phyloP scores from a whole-genome alignment of 2,888 invertebrate genomes.

The Ethmia dodecea region DNA sequence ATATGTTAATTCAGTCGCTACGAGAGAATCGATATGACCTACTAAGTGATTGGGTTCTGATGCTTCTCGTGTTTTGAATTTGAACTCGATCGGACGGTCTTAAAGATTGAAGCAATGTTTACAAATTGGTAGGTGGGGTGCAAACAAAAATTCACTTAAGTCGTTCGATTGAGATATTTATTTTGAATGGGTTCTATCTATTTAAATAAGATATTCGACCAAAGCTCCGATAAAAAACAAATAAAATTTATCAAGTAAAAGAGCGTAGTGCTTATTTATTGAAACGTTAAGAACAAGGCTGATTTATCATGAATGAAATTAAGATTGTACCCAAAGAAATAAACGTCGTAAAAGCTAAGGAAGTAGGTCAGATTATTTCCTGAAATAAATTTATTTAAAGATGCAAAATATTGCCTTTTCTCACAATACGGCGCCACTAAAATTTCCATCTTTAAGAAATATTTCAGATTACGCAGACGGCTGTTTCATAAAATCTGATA shows the following conservation, averaged over 20 bases:
- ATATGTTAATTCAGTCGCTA: conserved; percentile 70
- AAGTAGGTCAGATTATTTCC: conserved; percentile 56
- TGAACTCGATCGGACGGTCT: conserved; percentile 38
- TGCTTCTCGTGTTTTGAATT: conserved; percentile 66
- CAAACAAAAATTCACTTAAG: conserved; percentile 38
- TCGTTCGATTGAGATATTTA: conserved; percentile 47
- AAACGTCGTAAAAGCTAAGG: conserved; percentile 29
- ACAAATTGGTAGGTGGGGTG: conserved; percentile 54
- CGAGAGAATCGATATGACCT: conserved; percentile 66
- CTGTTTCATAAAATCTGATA: conserved; percentile 65
- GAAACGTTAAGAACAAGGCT: conserved; percentile 1
- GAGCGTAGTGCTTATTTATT: conserved; percentile 1
- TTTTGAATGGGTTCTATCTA: conserved; percentile 41
- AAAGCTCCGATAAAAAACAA: conserved; percentile 10
- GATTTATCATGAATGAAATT: conserved; percentile 3
- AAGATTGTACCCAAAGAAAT: neutral
- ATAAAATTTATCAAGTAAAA: conserved; percentile 1
- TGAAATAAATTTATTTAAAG: conserved; percentile 59
- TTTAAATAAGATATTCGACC: conserved; percentile 34
- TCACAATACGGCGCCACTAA: conserved; percentile 72
- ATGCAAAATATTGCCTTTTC: conserved; percentile 71
- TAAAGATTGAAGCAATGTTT: conserved; percentile 62
- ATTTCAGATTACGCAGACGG: conserved; percentile 62
- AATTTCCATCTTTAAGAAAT: conserved; percentile 73
- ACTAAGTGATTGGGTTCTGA: conserved; percentile 74